Evolutionary conservation across 2,797 vertebrate species (phyloP).

Genomic region (Erethizon dorsatum): DNA sequence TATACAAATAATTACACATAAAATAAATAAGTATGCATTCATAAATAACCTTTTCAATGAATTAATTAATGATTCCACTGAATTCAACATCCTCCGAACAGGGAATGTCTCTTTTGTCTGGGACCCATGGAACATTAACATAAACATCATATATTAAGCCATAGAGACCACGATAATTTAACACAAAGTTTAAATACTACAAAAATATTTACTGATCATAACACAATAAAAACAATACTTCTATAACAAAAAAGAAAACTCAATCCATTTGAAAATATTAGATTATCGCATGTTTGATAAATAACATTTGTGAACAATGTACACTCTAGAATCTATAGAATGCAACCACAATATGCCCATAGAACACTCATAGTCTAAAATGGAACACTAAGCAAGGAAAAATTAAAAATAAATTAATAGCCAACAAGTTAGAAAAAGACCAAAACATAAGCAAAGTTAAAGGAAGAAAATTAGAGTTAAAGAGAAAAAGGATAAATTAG

Average conservation of each 20-base stretch:
- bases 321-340: background rate
- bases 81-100: background rate
- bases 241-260: background rate
- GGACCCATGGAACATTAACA: background rate
- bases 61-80: background rate
- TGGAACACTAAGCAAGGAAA: background rate
- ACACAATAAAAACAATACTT: background rate
- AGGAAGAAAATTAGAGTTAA: slow-evolving; percentile 1
- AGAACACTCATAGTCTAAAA: background rate
- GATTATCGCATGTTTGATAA: background rate
- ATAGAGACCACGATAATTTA: background rate
- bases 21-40: background rate
- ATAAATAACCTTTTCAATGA: slow-evolving; percentile 14
- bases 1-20: background rate
- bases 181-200: background rate
- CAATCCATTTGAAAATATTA: slow-evolving; percentile 2
- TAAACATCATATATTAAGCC: background rate
- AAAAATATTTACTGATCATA: background rate
- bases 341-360: background rate
- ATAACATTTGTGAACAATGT: background rate
- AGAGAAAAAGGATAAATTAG: background rate
- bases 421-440: background rate
- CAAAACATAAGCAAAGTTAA: background rate
- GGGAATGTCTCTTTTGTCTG: background rate
- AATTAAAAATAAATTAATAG: slow-evolving; percentile 31